Evolutionary conservation across 2,888 invertebrate genomes (phyloP).

Genomic region (Steinernema hermaphroditum): DNA sequence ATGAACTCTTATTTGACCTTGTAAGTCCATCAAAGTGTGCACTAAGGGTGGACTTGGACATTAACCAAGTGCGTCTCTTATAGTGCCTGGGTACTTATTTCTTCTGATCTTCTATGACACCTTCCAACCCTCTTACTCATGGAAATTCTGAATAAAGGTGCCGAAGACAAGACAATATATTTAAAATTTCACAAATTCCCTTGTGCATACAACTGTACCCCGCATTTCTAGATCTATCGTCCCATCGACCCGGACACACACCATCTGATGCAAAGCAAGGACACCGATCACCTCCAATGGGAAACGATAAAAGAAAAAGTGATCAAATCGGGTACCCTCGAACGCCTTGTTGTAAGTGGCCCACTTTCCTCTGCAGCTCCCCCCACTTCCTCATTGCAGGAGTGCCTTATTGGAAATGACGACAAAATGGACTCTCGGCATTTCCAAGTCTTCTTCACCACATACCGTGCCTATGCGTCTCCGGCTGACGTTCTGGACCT

Average conservation of each 20-base stretch:
- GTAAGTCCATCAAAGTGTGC: too few relatives aligned
- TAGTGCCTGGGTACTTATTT: too few relatives aligned
- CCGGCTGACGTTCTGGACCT: conserved; percentile 52
- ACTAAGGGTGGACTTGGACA: too few relatives aligned
- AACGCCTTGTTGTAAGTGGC: conserved; percentile 80
- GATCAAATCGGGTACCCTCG: conserved; percentile 91
- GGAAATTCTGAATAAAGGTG: too few relatives aligned
- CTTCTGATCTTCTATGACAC: too few relatives aligned
- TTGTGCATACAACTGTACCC: neutral
- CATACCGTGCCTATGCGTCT: conserved; percentile 87
- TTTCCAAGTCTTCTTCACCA: conserved; percentile 93
- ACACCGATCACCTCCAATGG: conserved; percentile 84
- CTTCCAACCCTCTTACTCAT: too few relatives aligned
- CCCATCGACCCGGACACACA: conserved; percentile 61
- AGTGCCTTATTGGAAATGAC: conserved; percentile 72
- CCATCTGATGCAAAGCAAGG: conserved; percentile 43
- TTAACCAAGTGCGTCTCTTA: too few relatives aligned
- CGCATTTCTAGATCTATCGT: conserved; percentile 58
- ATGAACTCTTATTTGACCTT: too few relatives aligned
- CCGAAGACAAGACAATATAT: too few relatives aligned
- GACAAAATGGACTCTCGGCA: conserved; percentile 96
- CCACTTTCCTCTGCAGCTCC: neutral
- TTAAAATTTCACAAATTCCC: neutral
- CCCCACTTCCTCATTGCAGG: conserved; percentile 42
- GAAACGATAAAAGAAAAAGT: conserved; percentile 92